These are phyloP conservation scores for Psophia crepitans DNA, from an alignment of 2,113 vertebrate genomes.

Conservation along the genomic window DNA sequence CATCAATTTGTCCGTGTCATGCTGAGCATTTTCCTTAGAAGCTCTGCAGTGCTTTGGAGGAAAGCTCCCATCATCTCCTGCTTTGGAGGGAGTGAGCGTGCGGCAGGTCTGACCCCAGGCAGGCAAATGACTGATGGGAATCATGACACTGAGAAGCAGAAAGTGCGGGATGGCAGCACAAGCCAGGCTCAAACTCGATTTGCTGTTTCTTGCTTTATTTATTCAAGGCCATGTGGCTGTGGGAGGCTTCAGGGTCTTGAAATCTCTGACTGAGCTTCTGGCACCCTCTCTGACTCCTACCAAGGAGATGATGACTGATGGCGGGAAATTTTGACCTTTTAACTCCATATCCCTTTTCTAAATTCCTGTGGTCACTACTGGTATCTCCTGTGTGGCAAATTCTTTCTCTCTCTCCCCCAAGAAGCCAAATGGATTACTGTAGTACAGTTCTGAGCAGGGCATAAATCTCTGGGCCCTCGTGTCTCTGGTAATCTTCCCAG, in stretches of 20 bases:
- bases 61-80: neutral
- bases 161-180: neutral
- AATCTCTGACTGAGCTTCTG: neutral
- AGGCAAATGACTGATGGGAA: neutral
- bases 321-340: conserved; percentile 40
- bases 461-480: conserved; percentile 24
- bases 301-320: conserved; percentile 25
- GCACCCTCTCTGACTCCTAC: neutral
- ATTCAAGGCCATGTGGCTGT: neutral
- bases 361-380: conserved; percentile 52
- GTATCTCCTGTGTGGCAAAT: conserved; percentile 30
- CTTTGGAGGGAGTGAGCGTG: neutral
- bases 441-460: neutral
- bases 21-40: neutral
- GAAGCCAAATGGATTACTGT: conserved; percentile 31
- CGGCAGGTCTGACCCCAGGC: neutral
- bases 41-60: neutral
- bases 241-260: neutral
- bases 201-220: neutral
- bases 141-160: neutral
- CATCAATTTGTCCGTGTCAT: neutral
- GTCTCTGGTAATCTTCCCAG: conserved; percentile 5
- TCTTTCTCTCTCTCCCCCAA: neutral
- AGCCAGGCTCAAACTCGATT: neutral
- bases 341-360: conserved; percentile 48